Conservation (phyloP, 2,888 invertebrate species). For the Ceraclea dissimilis region DNA sequence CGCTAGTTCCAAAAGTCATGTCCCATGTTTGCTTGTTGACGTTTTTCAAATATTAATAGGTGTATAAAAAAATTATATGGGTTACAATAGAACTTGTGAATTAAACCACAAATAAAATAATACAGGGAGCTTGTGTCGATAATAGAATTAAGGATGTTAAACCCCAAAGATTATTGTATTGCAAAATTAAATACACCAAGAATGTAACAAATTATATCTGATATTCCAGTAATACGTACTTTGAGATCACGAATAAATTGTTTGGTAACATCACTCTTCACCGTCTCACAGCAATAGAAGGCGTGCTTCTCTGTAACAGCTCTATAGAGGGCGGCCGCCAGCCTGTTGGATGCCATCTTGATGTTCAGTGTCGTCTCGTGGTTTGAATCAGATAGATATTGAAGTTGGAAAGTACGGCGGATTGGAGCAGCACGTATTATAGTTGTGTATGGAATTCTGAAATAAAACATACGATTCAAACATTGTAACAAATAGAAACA, state of each 20-base stretch:
- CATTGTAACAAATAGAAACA: not conserved
- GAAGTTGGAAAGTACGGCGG: conserved; percentile 65
- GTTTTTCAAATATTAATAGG: no score
- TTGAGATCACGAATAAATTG: conserved; percentile 85
- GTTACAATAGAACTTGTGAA: no score
- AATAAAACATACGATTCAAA: conserved; percentile 27
- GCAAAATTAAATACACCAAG: no score
- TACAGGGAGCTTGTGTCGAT: no score
- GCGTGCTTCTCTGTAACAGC: conserved; percentile 88
- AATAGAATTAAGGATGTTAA: no score
- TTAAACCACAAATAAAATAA: no score
- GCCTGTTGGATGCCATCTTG: conserved; percentile 72
- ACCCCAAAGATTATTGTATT: no score
- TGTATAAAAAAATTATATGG: no score
- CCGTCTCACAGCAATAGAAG: conserved; percentile 89
- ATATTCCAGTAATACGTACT: no score
- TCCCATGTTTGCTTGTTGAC: no score
- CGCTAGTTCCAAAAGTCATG: no score
- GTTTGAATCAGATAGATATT: conserved; percentile 62
- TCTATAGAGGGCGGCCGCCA: conserved; percentile 75
- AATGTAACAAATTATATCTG: no score
- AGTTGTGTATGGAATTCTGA: conserved; percentile 72
- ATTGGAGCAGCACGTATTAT: conserved; percentile 73
- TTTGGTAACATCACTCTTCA: conserved; percentile 77
- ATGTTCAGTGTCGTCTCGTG: conserved; percentile 65